Conservation (phyloP, 2,113 vertebrate genomes). For the Sinocyclocheilus anshuiensis region DNA sequence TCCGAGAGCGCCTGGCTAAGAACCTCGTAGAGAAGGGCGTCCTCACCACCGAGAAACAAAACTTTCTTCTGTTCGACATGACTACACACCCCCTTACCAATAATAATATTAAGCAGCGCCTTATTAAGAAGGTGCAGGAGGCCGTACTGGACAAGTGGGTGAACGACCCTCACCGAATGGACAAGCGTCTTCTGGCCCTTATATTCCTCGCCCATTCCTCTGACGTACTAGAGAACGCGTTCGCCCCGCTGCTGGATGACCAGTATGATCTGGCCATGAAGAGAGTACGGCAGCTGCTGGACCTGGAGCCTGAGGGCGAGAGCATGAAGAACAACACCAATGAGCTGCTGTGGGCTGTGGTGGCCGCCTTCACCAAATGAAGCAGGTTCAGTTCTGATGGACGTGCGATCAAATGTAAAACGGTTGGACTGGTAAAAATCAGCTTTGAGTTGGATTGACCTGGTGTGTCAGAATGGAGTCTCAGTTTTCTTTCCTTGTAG, state of each 20-base stretch:
- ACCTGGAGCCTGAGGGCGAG: conserved; percentile 93
- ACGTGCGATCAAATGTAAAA: not conserved
- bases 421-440: conserved; percentile 30
- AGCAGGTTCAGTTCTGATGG: conserved; percentile 14
- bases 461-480: conserved; percentile 46
- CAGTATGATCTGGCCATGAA: conserved; percentile 97
- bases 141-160: conserved; percentile 94
- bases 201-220: conserved; percentile 94
- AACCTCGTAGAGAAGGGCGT: conserved; percentile 97
- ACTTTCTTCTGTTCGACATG: conserved; percentile 98
- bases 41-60: conserved; percentile 96
- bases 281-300: conserved; percentile 90
- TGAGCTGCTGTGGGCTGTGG: conserved; percentile 93
- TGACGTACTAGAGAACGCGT: conserved; percentile 94
- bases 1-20: conserved; percentile 92
- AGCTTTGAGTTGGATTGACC: conserved; percentile 44
- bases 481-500: conserved; percentile 45
- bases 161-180: conserved; percentile 93
- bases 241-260: conserved; percentile 91
- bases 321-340: conserved; percentile 87
- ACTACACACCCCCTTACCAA: conserved; percentile 96
- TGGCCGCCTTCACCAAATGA: conserved; percentile 95
- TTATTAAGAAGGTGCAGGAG: conserved; percentile 95
- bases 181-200: conserved; percentile 90
- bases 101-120: conserved; percentile 92